phyloP scores from a whole-genome alignment of 2,888 invertebrate genomes.

The Diadegma fenestrale region DNA sequence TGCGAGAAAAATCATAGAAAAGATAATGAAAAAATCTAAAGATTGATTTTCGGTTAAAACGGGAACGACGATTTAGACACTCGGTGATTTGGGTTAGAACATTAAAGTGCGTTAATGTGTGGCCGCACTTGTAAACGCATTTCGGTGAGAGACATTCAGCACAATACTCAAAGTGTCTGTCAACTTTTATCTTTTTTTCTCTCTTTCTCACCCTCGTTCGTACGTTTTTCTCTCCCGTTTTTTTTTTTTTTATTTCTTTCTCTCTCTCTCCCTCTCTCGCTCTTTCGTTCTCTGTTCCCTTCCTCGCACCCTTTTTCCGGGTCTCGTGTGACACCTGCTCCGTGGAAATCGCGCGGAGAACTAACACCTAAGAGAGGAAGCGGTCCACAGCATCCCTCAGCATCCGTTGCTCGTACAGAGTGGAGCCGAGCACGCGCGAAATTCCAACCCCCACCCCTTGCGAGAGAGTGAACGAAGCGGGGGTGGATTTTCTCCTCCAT shows the following conservation, averaged over 20 bases:
- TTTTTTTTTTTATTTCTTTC: background rate
- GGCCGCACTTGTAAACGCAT: conserved; percentile 10
- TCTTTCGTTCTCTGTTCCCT: conserved; percentile 1
- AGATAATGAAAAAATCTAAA: background rate
- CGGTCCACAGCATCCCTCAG: conserved; percentile 82
- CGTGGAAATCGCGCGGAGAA: conserved; percentile 83
- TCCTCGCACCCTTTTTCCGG: background rate
- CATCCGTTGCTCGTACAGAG: conserved; percentile 76
- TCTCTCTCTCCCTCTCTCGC: background rate
- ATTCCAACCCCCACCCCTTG: conserved; percentile 80
- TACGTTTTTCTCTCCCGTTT: background rate
- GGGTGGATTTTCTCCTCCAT: conserved; percentile 51
- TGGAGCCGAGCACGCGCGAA: conserved; percentile 82
- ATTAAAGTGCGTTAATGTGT: conserved; percentile 1
- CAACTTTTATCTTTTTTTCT: conserved; percentile 11
- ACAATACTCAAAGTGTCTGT: conserved; percentile 29
- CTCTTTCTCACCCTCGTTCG: background rate
- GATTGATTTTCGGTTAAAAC: background rate
- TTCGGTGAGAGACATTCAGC: conserved; percentile 1
- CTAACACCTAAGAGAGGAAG: conserved; percentile 81
- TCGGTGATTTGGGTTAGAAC: conserved; percentile 13
- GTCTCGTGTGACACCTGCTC: conserved; percentile 76
- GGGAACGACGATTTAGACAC: conserved; percentile 9
- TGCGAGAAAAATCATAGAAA: background rate
- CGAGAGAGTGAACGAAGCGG: conserved; percentile 27